A percentile compares a stretch with the other conserved stretches of the same genome.
These are phyloP conservation scores for Patiria pectinifera DNA, from an alignment of 53 echinoderm and acorn worm species.

Conservation along the genomic window DNA sequence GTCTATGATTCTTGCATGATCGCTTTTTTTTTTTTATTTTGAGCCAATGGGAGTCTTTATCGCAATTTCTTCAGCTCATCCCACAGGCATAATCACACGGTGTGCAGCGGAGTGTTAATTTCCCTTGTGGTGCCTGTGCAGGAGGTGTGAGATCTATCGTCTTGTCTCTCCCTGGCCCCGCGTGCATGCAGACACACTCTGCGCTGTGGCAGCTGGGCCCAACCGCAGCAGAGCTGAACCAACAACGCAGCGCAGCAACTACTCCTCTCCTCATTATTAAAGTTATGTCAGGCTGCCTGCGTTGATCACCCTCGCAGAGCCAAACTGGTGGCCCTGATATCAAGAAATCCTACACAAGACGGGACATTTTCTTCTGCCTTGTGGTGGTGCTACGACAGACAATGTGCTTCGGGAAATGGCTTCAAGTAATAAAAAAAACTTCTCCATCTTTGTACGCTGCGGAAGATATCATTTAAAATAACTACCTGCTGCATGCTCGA, in stretches of 20 bases:
- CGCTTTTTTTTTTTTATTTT: neutral
- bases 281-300: constrained; percentile 37
- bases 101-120: constrained; percentile 51
- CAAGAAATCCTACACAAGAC: constrained; percentile 4
- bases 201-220: neutral
- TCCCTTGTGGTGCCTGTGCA: constrained; percentile 35
- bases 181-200: neutral
- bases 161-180: neutral
- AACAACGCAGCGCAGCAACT: constrained; percentile 8
- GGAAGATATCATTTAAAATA: neutral
- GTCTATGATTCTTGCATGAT: constrained; percentile 40
- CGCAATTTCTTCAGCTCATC: neutral
- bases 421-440: neutral
- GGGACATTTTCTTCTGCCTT: neutral
- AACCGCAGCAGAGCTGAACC: neutral
- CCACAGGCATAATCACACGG: constrained; percentile 60
- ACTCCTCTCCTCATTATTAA: constrained; percentile 31
- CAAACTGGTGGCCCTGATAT: constrained; percentile 4
- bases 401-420: neutral
- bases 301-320: constrained; percentile 24
- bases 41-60: constrained; percentile 3
- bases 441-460: neutral
- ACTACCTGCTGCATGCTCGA: neutral
- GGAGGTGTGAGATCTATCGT: constrained; percentile 26
- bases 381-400: neutral